Evolutionary conservation across 2,888 invertebrate genomes (phyloP).

Genomic region (Anthophora plumipes): DNA sequence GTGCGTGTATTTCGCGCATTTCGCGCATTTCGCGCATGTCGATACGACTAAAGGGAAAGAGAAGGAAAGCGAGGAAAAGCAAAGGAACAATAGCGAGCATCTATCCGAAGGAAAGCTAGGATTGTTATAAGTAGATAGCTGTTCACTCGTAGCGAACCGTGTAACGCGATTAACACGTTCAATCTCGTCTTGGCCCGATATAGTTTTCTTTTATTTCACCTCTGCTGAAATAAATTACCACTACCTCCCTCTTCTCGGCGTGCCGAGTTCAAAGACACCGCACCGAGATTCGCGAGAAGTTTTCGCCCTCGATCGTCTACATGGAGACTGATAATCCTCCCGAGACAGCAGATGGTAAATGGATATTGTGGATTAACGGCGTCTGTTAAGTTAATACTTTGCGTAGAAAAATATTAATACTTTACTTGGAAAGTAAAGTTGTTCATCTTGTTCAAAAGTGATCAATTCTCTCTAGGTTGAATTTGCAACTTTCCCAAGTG

Average conservation of each 20-base stretch:
- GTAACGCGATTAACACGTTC: slow-evolving; percentile 44
- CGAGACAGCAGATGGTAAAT: slow-evolving; percentile 61
- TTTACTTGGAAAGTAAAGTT: no score
- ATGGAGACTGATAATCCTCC: background rate
- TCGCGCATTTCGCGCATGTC: slow-evolving; percentile 70
- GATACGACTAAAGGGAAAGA: slow-evolving; percentile 27
- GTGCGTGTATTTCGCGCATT: slow-evolving; percentile 39
- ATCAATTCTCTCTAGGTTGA: no score
- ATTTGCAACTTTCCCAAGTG: no score
- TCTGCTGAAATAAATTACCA: background rate
- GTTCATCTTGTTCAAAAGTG: no score
- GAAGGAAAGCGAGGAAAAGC: background rate
- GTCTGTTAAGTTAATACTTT: background rate
- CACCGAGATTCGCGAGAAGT: background rate
- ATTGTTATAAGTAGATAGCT: no score
- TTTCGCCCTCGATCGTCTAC: background rate
- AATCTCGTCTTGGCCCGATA: slow-evolving; percentile 5
- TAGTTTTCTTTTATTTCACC: background rate
- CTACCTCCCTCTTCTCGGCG: background rate
- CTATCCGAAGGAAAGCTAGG: slow-evolving; percentile 2
- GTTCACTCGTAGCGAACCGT: slow-evolving; percentile 36
- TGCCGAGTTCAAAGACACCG: slow-evolving; percentile 6
- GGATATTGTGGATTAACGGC: background rate
- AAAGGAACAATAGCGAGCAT: slow-evolving; percentile 5
- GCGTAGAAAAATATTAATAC: no score